Conservation (phyloP, 2,113 vertebrate genomes). For the Oplegnathus fasciatus region DNA sequence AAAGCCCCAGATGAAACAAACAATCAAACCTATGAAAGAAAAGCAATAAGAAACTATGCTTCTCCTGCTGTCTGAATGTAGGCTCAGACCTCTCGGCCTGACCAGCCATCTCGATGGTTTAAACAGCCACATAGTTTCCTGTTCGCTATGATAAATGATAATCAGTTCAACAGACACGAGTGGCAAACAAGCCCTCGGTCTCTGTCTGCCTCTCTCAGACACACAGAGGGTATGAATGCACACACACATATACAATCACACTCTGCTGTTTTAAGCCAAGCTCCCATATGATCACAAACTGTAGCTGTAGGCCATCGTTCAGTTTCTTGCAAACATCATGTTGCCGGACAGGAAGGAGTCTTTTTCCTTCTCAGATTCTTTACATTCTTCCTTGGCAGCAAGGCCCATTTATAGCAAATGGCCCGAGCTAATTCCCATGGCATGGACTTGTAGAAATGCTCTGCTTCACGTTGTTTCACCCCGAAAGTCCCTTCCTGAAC, state of each 20-base stretch:
- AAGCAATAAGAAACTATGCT: background rate
- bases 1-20: background rate
- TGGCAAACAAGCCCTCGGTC: constrained; percentile 32
- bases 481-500: constrained; percentile 28
- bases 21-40: background rate
- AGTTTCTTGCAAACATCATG: constrained; percentile 34
- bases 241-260: constrained; percentile 8
- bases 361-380: constrained; percentile 76
- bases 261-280: background rate
- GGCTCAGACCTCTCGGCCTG: background rate
- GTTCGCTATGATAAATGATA: constrained; percentile 26
- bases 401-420: constrained; percentile 80
- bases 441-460: constrained; percentile 46
- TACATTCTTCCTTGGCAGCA: constrained; percentile 71
- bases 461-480: constrained; percentile 48
- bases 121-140: constrained; percentile 39
- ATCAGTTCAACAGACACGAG: constrained; percentile 29
- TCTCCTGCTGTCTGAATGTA: background rate
- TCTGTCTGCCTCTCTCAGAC: constrained; percentile 9
- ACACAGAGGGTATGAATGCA: background rate
- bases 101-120: constrained; percentile 23
- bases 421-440: constrained; percentile 67
- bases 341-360: constrained; percentile 73
- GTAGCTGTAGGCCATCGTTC: constrained; percentile 30
- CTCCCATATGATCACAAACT: background rate